Evolutionary conservation across 2,113 vertebrate genomes (phyloP).

Genomic region (Entosphenus tridentatus): DNA sequence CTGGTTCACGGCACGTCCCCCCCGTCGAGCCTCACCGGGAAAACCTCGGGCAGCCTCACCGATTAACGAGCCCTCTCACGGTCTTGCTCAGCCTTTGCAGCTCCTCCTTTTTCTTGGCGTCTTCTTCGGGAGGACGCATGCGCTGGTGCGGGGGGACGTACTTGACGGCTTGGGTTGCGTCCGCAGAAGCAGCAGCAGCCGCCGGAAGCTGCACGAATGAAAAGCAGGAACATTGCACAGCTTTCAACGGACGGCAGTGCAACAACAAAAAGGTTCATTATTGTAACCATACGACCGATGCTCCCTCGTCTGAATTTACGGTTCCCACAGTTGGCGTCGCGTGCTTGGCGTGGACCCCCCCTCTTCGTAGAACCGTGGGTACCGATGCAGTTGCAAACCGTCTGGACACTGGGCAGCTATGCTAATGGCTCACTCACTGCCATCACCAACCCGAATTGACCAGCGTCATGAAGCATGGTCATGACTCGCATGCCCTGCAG

Average conservation of each 20-base stretch:
- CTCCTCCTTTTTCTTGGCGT: background rate
- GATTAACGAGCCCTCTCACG: background rate
- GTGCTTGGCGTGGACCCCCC: no score
- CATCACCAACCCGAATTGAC: no score
- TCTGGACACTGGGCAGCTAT: no score
- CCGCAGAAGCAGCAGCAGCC: background rate
- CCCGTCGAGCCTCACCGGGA: background rate
- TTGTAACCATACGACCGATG: background rate
- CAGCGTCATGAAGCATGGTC: no score
- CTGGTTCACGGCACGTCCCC: background rate
- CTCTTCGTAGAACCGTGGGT: no score
- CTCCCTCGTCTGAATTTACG: background rate
- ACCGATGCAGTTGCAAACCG: no score
- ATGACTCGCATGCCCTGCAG: no score
- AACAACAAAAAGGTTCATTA: background rate
- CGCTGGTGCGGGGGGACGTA: background rate
- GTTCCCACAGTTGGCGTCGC: no score
- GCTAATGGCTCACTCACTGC: no score
- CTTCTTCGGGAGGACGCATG: background rate
- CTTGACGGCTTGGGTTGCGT: background rate
- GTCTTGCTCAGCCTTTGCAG: background rate
- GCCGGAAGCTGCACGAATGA: background rate
- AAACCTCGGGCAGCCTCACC: background rate
- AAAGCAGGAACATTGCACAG: background rate
- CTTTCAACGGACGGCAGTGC: background rate